phyloP scores from a whole-genome alignment of 2,888 invertebrate species.

The Trichacis sp. region DNA sequence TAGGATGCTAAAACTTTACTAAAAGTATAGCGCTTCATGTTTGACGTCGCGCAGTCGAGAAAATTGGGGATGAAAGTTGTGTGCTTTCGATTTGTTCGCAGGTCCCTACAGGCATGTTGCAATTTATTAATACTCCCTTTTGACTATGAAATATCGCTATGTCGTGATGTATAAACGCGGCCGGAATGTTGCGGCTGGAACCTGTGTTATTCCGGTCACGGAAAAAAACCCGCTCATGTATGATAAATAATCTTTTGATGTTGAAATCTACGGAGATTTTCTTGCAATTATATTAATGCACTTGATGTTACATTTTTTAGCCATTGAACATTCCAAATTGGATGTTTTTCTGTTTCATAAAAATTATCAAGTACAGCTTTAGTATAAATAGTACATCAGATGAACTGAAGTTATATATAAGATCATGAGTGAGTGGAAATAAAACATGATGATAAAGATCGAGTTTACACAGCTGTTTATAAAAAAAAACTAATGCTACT shows the following conservation, averaged over 20 bases:
- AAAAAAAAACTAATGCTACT: no score
- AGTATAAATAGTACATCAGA: no score
- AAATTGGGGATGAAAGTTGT: slow-evolving; percentile 1
- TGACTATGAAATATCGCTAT: slow-evolving; percentile 29
- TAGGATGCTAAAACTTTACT: not conserved
- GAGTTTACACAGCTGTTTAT: no score
- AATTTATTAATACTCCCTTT: slow-evolving; percentile 26
- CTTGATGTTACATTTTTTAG: no score
- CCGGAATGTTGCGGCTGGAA: not conserved
- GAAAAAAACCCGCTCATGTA: not conserved
- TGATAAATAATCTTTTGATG: not conserved
- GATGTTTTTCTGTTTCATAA: no score
- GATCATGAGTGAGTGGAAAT: no score
- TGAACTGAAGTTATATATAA: no score
- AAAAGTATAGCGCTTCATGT: not conserved
- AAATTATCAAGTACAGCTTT: no score
- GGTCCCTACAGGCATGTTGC: slow-evolving; percentile 7
- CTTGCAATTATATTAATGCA: not conserved
- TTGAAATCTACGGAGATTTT: not conserved
- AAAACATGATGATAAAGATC: no score
- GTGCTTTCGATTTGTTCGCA: not conserved
- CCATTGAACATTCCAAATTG: no score
- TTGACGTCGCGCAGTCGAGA: not conserved
- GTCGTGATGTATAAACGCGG: slow-evolving; percentile 13
- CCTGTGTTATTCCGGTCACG: slow-evolving; percentile 5